Conservation (phyloP, 2,888 invertebrate species). For the Rosalia funebris region DNA sequence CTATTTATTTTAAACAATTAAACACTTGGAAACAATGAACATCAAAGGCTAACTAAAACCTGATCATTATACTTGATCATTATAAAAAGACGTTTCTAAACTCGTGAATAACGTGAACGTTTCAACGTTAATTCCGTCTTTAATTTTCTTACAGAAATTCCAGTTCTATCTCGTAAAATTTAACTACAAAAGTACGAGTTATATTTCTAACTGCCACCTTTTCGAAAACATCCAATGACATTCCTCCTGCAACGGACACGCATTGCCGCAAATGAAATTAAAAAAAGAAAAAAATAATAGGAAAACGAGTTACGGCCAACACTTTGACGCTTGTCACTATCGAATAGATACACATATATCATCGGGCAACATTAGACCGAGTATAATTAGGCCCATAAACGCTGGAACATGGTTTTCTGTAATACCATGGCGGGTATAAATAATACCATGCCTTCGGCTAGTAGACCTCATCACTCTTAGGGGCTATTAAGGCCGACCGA, state of each 20-base stretch:
- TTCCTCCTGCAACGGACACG: not conserved
- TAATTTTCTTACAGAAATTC: no score
- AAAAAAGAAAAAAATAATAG: not conserved
- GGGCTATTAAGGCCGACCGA: constrained; percentile 45
- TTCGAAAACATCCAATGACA: constrained; percentile 5
- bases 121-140: no score
- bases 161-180: no score
- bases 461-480: constrained; percentile 50
- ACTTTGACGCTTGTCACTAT: constrained; percentile 16
- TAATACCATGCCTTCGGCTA: constrained; percentile 42
- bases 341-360: constrained; percentile 13
- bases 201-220: no score
- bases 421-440: constrained; percentile 40
- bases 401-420: constrained; percentile 36
- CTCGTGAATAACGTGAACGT: no score
- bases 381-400: constrained; percentile 39
- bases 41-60: no score
- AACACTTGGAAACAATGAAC: no score
- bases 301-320: constrained; percentile 6
- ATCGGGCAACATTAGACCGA: constrained; percentile 17
- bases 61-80: no score
- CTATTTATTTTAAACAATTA: no score
- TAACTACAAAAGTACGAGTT: no score
- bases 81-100: no score
- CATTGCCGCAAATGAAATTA: constrained; percentile 7